These are phyloP conservation scores for Strigamia maritima DNA, from an alignment of 2,888 invertebrate genomes.

Conservation along the genomic window DNA sequence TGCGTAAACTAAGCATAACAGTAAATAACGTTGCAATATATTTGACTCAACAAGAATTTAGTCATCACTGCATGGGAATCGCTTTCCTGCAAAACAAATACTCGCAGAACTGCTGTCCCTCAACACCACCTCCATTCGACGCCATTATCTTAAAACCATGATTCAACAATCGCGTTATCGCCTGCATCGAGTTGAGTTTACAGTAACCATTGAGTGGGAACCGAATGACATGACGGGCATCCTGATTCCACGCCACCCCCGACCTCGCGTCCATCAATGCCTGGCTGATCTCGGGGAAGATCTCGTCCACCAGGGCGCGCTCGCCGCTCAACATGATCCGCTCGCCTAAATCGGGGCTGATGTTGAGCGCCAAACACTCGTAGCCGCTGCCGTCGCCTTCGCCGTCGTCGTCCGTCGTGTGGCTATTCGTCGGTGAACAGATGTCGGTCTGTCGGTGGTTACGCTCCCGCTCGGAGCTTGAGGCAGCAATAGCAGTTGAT, in stretches of 20 bases:
- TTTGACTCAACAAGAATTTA: background rate
- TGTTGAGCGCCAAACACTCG: constrained; percentile 76
- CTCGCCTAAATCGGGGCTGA: constrained; percentile 76
- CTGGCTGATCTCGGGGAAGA: constrained; percentile 61
- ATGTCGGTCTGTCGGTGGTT: constrained; percentile 37
- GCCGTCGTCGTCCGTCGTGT: constrained; percentile 35
- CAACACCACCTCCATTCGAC: constrained; percentile 81
- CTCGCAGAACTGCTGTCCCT: constrained; percentile 85
- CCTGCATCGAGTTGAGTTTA: constrained; percentile 84
- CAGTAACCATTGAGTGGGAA: constrained; percentile 85
- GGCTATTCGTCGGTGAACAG: constrained; percentile 37
- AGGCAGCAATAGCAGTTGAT: background rate
- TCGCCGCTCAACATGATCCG: constrained; percentile 78
- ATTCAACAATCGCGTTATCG: constrained; percentile 74
- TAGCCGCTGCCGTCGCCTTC: constrained; percentile 55
- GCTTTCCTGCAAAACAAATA: constrained; percentile 70
- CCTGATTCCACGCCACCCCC: constrained; percentile 73
- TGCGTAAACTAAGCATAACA: too few relatives aligned
- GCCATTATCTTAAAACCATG: constrained; percentile 74
- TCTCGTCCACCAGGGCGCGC: constrained; percentile 69
- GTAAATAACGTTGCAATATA: background rate
- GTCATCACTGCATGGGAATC: constrained; percentile 46
- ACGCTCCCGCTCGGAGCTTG: background rate
- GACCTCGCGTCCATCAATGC: constrained; percentile 75
- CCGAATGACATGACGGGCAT: constrained; percentile 75